A percentile compares a stretch with the other conserved stretches of the same genome.
phyloP scores from a whole-genome alignment of 2,888 invertebrate genomes.

The Operophtera brumata region DNA sequence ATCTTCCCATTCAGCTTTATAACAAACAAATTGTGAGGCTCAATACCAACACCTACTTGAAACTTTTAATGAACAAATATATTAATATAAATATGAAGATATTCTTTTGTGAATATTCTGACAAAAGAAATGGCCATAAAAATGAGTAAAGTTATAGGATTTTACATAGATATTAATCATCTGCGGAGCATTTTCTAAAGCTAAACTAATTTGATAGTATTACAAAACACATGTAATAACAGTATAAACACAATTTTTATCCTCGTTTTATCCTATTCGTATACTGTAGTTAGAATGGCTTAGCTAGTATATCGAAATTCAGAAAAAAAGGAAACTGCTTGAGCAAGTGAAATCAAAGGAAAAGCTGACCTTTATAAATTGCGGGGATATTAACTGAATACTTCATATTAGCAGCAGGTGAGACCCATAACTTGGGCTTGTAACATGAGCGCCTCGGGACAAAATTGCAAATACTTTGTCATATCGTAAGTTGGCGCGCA shows the following conservation, averaged over 20 bases:
- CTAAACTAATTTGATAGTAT: neutral
- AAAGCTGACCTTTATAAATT: conserved; percentile 26
- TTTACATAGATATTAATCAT: neutral
- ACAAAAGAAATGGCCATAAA: neutral
- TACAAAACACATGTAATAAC: too few relatives aligned
- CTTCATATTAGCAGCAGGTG: conserved; percentile 62
- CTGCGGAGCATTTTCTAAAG: neutral
- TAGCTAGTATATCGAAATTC: neutral
- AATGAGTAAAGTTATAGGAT: neutral
- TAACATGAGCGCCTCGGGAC: conserved; percentile 46
- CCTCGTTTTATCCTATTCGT: too few relatives aligned
- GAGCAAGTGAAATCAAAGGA: conserved; percentile 13
- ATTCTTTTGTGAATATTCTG: conserved; percentile 1
- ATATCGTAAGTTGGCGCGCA: conserved; percentile 43
- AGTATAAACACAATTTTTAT: too few relatives aligned
- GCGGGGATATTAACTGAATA: conserved; percentile 39
- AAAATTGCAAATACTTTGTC: conserved; percentile 61
- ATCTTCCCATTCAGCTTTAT: conserved; percentile 9
- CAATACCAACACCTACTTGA: neutral
- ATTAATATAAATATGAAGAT: neutral
- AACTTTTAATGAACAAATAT: conserved; percentile 8
- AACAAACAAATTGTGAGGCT: conserved; percentile 17
- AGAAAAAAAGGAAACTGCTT: neutral
- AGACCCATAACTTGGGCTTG: conserved; percentile 50
- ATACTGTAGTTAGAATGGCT: too few relatives aligned